These are phyloP conservation scores for Hiodon alosoides DNA, from an alignment of 2,113 vertebrate species.

Conservation along the genomic window DNA sequence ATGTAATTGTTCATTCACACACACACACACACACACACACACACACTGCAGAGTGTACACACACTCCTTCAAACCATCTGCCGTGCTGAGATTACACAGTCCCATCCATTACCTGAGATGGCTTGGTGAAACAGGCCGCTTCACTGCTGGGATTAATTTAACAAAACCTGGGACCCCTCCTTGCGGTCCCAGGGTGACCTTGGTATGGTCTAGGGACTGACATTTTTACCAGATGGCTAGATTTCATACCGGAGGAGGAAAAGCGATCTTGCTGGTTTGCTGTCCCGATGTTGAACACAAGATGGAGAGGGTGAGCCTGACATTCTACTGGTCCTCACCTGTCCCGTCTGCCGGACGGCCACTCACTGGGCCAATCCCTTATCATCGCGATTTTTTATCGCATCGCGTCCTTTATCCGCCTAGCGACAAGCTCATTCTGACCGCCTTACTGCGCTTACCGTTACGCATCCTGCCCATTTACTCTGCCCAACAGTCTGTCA, in stretches of 20 bases:
- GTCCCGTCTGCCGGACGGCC: too few species aligned
- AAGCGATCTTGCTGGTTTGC: constrained; percentile 58
- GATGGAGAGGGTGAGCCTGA: neutral
- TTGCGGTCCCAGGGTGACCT: constrained; percentile 35
- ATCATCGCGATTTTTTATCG: too few species aligned
- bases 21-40: constrained; percentile 21
- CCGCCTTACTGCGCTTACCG: too few species aligned
- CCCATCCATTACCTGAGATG: constrained; percentile 45
- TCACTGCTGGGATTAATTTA: constrained; percentile 61
- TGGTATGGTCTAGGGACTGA: constrained; percentile 38
- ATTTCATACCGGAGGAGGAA: constrained; percentile 54
- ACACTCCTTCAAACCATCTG: constrained; percentile 5
- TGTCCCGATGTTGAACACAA: constrained; percentile 18
- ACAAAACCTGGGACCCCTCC: constrained; percentile 22
- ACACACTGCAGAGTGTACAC: constrained; percentile 4
- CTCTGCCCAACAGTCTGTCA: too few species aligned
- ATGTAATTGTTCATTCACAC: constrained; percentile 13
- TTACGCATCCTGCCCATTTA: too few species aligned
- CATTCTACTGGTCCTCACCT: too few species aligned
- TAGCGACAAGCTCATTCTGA: too few species aligned
- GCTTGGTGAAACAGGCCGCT: constrained; percentile 44
- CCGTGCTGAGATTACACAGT: constrained; percentile 40
- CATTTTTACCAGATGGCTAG: constrained; percentile 40
- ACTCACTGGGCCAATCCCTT: too few species aligned
- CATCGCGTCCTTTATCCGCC: too few species aligned